Conservation (phyloP, 2,113 vertebrate species). For the Pteruthius melanotis region DNA sequence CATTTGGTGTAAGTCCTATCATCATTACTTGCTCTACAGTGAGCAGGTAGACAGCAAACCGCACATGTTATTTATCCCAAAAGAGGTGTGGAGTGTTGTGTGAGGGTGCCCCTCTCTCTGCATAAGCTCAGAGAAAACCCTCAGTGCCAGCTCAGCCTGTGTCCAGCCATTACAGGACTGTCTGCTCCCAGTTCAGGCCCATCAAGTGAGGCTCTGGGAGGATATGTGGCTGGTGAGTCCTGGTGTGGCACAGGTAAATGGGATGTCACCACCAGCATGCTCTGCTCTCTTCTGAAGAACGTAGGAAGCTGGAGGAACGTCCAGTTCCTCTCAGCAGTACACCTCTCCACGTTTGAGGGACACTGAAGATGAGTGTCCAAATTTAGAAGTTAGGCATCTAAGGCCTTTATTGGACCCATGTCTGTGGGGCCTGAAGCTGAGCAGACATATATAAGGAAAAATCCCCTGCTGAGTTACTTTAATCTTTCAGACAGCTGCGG, state of each 20-base stretch:
- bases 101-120: background rate
- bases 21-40: background rate
- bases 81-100: background rate
- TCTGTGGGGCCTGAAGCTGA: background rate
- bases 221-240: background rate
- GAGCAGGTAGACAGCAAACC: background rate
- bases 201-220: background rate
- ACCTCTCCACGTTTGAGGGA: fast-evolving
- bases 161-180: background rate
- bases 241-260: background rate
- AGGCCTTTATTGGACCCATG: background rate
- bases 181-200: background rate
- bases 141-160: background rate
- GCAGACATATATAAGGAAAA: background rate
- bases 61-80: background rate
- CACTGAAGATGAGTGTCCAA: background rate
- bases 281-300: background rate
- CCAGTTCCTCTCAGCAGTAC: background rate
- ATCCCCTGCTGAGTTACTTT: background rate
- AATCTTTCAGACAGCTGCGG: background rate
- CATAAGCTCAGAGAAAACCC: background rate
- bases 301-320: background rate
- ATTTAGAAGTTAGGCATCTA: background rate
- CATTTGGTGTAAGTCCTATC: background rate
- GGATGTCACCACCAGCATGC: background rate